Base-by-base conservation (phyloP, 2,888 invertebrate species). In the Athetis lepigone region DNA sequence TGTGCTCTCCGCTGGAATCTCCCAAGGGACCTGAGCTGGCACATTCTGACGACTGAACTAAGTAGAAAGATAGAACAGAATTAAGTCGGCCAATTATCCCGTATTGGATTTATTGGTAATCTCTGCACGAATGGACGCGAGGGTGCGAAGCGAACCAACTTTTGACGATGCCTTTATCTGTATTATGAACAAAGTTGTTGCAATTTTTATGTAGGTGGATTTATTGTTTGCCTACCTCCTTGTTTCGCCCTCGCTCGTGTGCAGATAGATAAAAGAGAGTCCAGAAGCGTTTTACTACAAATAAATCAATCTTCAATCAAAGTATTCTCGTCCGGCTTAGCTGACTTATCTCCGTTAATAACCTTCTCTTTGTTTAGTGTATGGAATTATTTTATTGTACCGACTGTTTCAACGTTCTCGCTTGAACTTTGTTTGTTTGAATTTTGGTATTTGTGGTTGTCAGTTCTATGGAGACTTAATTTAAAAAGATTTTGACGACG, bases 41-140 rank as follows among this genome's bases (percentile, higher is more conserved):
- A 93, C 93, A 94, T 94, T 94, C 94, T 95, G 94, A 94, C 94
- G 94, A 94, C 94, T 94, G 94, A 93, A 94, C 93, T 94, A 94
- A 95, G 95, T 94, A 95, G 94, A 94, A 94, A 95, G 95, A 95
- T 95, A 94, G 95, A 92, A 94, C 92, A 94, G 94, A 95, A 94
- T 95, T 95, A 95, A 95, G 95, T 94, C 93, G 92, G 92, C 94
- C 95, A 95, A 95, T 95, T 95, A 95, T 95, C 95, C 94, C 95
- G 94, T 94, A 95, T 95, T 95, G 94, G 95, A 95, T 95, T 95
- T 95, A 95, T 95, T 95, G 95, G 95, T 95, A 95, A 95, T 95
- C 95, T 94, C 91, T 93, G 94, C 95, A 95, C 95, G 95, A 94
- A 94, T 93, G 90, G 92, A 93, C 93, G 93, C 92, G 93, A 94